Evolutionary conservation across 2,113 vertebrate species (phyloP), one percentile per base, ranked within the genome.

Genomic region (Erinaceus europaeus): DNA sequence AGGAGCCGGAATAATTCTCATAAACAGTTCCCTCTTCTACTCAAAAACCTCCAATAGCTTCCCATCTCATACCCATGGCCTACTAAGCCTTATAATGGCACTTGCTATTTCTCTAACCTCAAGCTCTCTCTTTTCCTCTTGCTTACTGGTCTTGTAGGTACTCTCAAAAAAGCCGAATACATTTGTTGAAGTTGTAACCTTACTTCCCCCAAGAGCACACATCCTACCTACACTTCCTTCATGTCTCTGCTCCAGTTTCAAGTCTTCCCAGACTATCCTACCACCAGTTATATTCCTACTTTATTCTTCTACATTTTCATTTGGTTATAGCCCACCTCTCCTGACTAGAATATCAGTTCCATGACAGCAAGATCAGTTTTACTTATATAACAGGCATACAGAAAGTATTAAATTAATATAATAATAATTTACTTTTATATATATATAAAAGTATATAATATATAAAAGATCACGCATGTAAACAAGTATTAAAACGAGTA

Each of bases 1-100:
- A 80, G 46, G 13, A 90, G 89, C 69, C 80, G 88, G 38, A 91
- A 91, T 23, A n/a, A 52, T 72, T 21, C 57, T 76, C 46, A 83
- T 40, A 79, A 85, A 59, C 6, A 89, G 21, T 40, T 78, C 18
- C 69, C 38, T 79, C 52, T 76, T 76, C n/a, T 34, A 48, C 27
- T 69, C 59, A 25, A 78, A 85, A 61, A 23, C 36, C 15, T 73
- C 59, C 36, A 84, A 6, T 27, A 9, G 64, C 13, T 83, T 32
- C 20, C n/a, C 46, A 71, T 62, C 18, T 86, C 27, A 69, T 52
- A 36, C 55, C 25, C 67, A 87, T 89, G 88, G 40, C 40, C 29
- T 11, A 2, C 25, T 14, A 64, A 79, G 83, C 55, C 72, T 71
- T 20, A 53, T 3, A 38, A 36, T 6, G 12, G 74, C 27, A 59